Evolutionary conservation across 2,113 vertebrate genomes (phyloP).

Genomic region (Callithrix jacchus): DNA sequence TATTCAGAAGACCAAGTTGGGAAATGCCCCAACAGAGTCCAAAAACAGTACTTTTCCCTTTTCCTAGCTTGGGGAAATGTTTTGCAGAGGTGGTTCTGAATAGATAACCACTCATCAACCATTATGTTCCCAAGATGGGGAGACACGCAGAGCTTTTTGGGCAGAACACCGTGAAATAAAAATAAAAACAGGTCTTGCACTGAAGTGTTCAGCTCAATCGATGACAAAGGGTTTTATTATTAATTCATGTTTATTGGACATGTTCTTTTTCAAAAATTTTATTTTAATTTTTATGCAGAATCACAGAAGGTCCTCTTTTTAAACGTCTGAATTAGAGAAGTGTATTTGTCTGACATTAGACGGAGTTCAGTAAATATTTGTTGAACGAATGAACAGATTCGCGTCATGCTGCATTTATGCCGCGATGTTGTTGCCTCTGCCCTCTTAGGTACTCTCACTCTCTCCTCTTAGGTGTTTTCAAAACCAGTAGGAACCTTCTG

Average conservation of each 20-base stretch:
- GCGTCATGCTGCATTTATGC: fast-evolving
- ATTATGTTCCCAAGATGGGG: too few relatives aligned
- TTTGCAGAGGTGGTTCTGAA: neutral
- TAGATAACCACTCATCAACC: neutral
- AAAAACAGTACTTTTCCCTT: neutral
- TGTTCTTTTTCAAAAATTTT: neutral
- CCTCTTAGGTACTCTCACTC: fast-evolving
- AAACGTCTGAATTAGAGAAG: neutral
- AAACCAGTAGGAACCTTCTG: neutral
- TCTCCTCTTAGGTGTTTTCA: neutral
- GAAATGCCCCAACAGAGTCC: neutral
- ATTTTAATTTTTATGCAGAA: neutral
- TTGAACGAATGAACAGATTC: fast-evolving
- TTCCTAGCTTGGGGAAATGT: fast-evolving
- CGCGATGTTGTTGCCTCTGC: fast-evolving
- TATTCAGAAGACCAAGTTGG: neutral
- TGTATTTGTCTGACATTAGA: neutral
- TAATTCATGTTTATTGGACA: fast-evolving
- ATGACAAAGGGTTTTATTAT: neutral
- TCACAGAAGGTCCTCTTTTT: neutral
- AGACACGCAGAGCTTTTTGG: neutral
- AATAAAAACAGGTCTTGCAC: neutral
- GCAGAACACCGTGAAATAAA: too few relatives aligned
- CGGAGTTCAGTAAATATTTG: neutral
- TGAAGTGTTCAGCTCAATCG: neutral